phyloP scores from a whole-genome alignment of 2,113 vertebrate genomes.

The Gallinago undulata region DNA sequence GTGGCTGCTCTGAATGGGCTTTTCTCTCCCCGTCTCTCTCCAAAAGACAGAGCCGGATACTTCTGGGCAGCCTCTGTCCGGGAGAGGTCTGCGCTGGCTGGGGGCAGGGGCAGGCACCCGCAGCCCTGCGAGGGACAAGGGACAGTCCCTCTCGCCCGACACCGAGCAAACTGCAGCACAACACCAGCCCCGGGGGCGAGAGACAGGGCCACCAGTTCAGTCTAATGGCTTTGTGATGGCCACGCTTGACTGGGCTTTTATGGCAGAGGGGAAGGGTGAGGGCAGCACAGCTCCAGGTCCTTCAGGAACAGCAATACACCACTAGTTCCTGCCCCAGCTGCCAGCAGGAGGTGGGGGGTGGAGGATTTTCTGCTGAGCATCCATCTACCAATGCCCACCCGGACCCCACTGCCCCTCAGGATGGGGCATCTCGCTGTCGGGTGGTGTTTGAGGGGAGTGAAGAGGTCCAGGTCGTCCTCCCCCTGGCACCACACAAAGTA shows the following conservation, averaged over 20 bases:
- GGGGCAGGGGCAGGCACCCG: neutral
- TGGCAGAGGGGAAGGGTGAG: neutral
- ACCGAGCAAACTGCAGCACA: neutral
- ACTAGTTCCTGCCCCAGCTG: neutral
- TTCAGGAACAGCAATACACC: accelerated
- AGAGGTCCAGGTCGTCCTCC: neutral
- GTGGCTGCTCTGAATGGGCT: slow-evolving; percentile 30
- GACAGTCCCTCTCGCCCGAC: neutral
- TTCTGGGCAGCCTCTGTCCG: neutral
- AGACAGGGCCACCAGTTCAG: accelerated
- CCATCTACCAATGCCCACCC: neutral
- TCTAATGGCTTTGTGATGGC: neutral
- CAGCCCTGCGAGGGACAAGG: neutral
- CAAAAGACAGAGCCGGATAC: slow-evolving; percentile 18
- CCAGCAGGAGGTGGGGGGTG: accelerated
- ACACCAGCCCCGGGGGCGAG: neutral
- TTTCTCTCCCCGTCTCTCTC: slow-evolving; percentile 8
- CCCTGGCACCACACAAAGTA: neutral
- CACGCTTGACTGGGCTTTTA: neutral
- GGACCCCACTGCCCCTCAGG: neutral
- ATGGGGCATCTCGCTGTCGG: accelerated
- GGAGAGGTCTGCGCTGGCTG: neutral
- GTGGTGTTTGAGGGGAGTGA: neutral
- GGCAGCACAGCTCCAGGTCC: neutral
- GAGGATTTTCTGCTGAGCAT: neutral